Conservation (phyloP, 2,113 vertebrate species). For the Cyanoramphus novaezelandiae region DNA sequence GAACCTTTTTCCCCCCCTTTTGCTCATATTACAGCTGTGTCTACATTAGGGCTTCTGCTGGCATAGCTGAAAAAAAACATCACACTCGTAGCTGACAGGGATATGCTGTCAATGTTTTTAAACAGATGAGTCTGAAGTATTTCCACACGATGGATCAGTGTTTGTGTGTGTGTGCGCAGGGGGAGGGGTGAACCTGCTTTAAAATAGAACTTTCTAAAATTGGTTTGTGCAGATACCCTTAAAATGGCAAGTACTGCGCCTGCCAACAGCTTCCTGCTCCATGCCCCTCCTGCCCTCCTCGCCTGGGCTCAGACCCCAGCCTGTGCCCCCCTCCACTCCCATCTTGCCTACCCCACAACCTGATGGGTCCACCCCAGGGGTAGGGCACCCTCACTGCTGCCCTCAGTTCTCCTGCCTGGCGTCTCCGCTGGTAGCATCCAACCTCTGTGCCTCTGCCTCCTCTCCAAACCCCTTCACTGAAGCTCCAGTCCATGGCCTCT, state of each 20-base stretch:
- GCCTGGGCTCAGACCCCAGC: neutral
- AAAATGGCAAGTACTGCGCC: neutral
- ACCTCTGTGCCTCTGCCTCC: neutral
- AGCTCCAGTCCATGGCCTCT: neutral
- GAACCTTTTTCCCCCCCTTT: neutral
- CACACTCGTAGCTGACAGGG: conserved; percentile 26
- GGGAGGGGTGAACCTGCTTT: neutral
- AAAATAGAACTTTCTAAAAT: conserved; percentile 54
- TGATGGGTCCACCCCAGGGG: neutral
- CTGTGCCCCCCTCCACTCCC: neutral
- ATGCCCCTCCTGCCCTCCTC: neutral
- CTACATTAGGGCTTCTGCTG: conserved; percentile 47
- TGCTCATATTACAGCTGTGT: conserved; percentile 1
- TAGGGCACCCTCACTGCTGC: neutral
- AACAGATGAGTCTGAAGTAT: conserved; percentile 32
- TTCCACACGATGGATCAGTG: conserved; percentile 35
- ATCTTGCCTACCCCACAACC: neutral
- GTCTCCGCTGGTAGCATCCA: neutral
- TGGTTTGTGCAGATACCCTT: conserved; percentile 21
- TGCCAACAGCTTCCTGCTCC: neutral
- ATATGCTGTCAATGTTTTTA: conserved; percentile 31
- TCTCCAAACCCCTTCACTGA: neutral
- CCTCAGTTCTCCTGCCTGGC: neutral
- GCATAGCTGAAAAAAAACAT: conserved; percentile 43
- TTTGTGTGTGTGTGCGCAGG: neutral